Evolutionary conservation across 2,888 invertebrate genomes (phyloP), one percentile per base, ranked within the genome.

Genomic region (Oscheius sp.): DNA sequence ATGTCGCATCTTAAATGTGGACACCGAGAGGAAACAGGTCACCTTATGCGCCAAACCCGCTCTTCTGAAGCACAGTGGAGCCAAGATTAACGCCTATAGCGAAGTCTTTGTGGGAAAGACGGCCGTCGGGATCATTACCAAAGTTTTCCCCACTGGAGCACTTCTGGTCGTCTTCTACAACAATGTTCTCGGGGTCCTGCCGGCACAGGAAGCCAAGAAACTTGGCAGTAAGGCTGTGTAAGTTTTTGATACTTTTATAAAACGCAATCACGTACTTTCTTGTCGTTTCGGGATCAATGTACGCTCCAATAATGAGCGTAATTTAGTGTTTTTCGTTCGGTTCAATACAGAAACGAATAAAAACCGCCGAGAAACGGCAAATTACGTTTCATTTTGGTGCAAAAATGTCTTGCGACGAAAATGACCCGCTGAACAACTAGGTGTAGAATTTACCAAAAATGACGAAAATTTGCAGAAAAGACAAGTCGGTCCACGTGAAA

Each of bases 111-210:
- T 74, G 57, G 85, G 83, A 1, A 57, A 65, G 55, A 59, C 72
- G 33, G 51, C 81, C n/a, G 62, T 77, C 9, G 84, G 85, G 2
- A 33, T 80, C 11, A 75, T 86, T 55, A 66, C 70, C 7, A 81
- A 83, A 63, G 65, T 82, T 0, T 75, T 82, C 29, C 72, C 70
- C 2, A 77, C 77, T 21, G 85, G 85, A 9, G 81, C 79, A 1
- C 29, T 85, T n/a, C 63, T 86, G 11, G 75, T 86, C 29, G 59
- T 58, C 29, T 84, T 85, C 29, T 86, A 75, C 78, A 84, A 85
- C 55, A 63, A 75, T 3, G 76, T 81, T 11, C 37, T 13, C 1
- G 81, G 79, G 70, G 73, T 81, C 59, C 55, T 79, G 3, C 73
- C 74, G 5, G 68, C 53, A n/a, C 3, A 29, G 3, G 72, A 72